phyloP scores from a whole-genome alignment of 2,888 invertebrate species.

The Ephialtes manifestator region DNA sequence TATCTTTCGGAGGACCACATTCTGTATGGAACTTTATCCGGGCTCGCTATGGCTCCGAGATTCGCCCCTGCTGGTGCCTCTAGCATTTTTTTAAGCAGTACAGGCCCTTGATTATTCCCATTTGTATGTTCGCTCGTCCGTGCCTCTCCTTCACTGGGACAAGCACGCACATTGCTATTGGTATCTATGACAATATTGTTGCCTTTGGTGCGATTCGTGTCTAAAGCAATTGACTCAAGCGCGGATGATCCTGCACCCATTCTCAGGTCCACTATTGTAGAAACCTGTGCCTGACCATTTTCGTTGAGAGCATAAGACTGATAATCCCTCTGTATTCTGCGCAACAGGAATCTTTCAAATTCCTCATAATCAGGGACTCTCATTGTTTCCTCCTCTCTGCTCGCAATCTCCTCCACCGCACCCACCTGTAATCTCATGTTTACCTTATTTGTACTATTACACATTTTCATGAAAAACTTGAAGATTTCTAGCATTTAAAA shows the following conservation, averaged over 20 bases:
- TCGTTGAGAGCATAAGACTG: conserved; percentile 76
- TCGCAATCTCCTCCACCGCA: conserved; percentile 81
- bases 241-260: conserved; percentile 71
- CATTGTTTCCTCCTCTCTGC: conserved; percentile 76
- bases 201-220: conserved; percentile 65
- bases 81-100: conserved; percentile 82
- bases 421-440: conserved; percentile 74
- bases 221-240: conserved; percentile 26
- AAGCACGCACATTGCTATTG: conserved; percentile 51
- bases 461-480: background rate
- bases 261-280: conserved; percentile 77
- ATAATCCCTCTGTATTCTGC: conserved; percentile 77
- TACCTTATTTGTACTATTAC: background rate
- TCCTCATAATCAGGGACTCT: conserved; percentile 79
- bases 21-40: conserved; percentile 72
- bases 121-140: conserved; percentile 55
- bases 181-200: conserved; percentile 63
- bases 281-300: conserved; percentile 71
- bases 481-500: background rate
- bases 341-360: conserved; percentile 79
- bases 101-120: conserved; percentile 70
- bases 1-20: conserved; percentile 73
- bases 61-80: conserved; percentile 83
- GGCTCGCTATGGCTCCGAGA: conserved; percentile 81
- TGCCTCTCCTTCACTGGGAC: conserved; percentile 15